phyloP scores from a whole-genome alignment of 2,888 invertebrate genomes.

The Philonicus albiceps region DNA sequence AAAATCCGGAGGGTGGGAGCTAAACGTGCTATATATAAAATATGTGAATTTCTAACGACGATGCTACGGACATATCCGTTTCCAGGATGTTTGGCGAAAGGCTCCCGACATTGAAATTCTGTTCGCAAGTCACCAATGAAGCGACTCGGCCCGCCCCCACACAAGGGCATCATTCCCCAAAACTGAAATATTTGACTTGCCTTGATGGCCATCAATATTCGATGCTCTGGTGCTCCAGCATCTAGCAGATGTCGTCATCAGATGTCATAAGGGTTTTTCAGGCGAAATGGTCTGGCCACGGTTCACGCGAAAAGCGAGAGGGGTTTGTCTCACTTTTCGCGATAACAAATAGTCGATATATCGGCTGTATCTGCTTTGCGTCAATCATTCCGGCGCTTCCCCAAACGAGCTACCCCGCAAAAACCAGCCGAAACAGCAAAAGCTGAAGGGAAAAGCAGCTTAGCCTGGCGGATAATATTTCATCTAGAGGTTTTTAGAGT shows the following conservation, averaged over 20 bases:
- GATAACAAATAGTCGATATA: constrained; percentile 37
- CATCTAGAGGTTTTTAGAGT: neutral
- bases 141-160: neutral
- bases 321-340: neutral
- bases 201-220: constrained; percentile 33
- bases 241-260: constrained; percentile 30
- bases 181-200: constrained; percentile 30
- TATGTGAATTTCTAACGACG: constrained; percentile 32
- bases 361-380: constrained; percentile 42
- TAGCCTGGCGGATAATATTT: neutral
- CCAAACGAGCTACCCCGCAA: neutral
- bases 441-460: neutral
- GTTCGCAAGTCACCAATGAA: constrained; percentile 14
- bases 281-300: neutral
- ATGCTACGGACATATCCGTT: constrained; percentile 12
- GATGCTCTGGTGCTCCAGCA: neutral
- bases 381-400: constrained; percentile 27
- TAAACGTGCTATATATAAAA: neutral
- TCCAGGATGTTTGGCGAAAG: neutral
- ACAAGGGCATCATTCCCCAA: neutral
- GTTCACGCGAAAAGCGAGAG: neutral
- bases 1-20: neutral
- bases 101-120: constrained; percentile 14
- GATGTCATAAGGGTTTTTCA: constrained; percentile 12
- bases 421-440: neutral